phyloP scores from a whole-genome alignment of 92 coral and sea anemone genomes.

The Palythoa grandis region DNA sequence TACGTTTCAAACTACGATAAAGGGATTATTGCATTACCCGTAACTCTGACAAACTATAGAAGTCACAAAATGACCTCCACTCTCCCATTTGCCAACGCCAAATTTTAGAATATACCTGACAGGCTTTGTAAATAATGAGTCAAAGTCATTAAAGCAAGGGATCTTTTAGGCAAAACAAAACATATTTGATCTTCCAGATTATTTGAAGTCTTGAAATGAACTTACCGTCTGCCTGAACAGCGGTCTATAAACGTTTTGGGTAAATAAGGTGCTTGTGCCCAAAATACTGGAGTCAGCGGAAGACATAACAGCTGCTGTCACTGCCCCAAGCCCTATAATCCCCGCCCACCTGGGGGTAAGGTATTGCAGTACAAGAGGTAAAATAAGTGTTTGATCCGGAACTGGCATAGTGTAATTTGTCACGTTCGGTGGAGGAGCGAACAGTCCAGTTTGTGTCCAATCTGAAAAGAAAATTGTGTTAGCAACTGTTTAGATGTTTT shows the following conservation, averaged over 20 bases:
- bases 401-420: constrained; percentile 34
- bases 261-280: constrained; percentile 58
- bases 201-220: neutral
- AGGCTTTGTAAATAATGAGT: too few species aligned
- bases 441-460: constrained; percentile 73
- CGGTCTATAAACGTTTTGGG: constrained; percentile 58
- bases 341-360: constrained; percentile 58
- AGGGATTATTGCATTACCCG: too few species aligned
- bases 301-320: constrained; percentile 70
- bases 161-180: too few species aligned
- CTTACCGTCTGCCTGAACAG: constrained; percentile 60
- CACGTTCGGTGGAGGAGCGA: neutral
- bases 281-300: constrained; percentile 64
- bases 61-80: too few species aligned
- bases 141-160: too few species aligned
- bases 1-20: neutral
- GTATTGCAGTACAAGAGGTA: constrained; percentile 59
- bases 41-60: too few species aligned
- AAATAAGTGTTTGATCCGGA: constrained; percentile 41
- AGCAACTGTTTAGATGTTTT: too few species aligned
- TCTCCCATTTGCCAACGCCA: too few species aligned
- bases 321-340: constrained; percentile 66
- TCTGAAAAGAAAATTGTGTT: constrained; percentile 31
- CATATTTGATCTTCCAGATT: too few species aligned
- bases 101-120: too few species aligned